Evolutionary conservation across 2,888 invertebrate species (phyloP).

Genomic region (Trachelus tabidus): DNA sequence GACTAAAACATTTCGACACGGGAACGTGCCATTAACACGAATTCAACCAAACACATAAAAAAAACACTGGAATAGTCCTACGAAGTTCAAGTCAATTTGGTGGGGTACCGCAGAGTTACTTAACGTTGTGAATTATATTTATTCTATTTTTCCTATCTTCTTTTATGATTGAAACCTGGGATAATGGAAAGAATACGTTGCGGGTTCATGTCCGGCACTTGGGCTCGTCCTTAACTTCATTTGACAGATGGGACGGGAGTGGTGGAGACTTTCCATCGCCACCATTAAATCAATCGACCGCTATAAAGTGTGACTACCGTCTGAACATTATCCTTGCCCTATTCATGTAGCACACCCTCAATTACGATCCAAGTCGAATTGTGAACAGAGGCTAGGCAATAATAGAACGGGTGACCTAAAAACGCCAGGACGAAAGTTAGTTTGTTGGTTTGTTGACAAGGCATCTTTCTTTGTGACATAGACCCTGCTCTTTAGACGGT

Average conservation of each 20-base stretch:
- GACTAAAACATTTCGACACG: neutral
- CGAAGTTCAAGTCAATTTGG: neutral
- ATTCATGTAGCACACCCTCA: neutral
- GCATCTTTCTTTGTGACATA: neutral
- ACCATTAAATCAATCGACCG: neutral
- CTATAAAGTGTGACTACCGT: neutral
- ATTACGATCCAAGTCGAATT: neutral
- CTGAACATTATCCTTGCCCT: neutral
- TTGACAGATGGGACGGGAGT: neutral
- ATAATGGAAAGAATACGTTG: neutral
- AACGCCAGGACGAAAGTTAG: neutral
- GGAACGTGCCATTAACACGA: neutral
- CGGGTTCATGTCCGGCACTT: neutral
- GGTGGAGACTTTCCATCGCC: neutral
- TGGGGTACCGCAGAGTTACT: neutral
- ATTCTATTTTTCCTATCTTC: neutral
- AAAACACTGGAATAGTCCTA: neutral
- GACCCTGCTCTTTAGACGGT: neutral
- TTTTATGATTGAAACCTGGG: neutral
- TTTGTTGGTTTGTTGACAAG: neutral
- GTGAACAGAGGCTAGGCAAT: neutral
- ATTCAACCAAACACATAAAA: neutral
- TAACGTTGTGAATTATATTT: neutral
- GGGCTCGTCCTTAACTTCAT: neutral
- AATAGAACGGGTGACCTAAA: neutral